Percentiles rank a stretch among this genome's conserved stretches.
These are phyloP conservation scores for Amphimallon solstitiale DNA, from an alignment of 2,888 invertebrate genomes.

Conservation along the genomic window DNA sequence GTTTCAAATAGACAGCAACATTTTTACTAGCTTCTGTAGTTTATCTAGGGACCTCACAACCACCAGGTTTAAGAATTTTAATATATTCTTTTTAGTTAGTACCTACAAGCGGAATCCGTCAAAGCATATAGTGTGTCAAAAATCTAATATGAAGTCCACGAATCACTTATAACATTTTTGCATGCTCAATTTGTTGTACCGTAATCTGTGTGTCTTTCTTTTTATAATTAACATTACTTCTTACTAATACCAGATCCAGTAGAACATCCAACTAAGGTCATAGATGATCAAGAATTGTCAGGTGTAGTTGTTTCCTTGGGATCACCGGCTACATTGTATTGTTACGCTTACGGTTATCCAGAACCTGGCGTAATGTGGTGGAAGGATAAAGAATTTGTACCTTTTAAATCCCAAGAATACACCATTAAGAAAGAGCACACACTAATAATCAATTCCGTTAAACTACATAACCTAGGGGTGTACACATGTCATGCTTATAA, in stretches of 20 bases:
- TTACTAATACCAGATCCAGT: slow-evolving; percentile 42
- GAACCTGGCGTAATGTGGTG: slow-evolving; percentile 85
- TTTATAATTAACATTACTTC: slow-evolving; percentile 12
- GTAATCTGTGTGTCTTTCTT: background rate
- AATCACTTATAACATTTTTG: too few species aligned
- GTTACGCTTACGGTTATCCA: slow-evolving; percentile 86
- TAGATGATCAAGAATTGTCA: slow-evolving; percentile 70
- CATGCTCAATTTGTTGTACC: background rate
- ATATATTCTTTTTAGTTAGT: too few species aligned
- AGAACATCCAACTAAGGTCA: slow-evolving; percentile 38
- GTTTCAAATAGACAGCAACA: too few species aligned
- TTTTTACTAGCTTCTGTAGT: too few species aligned
- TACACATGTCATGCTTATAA: slow-evolving; percentile 94
- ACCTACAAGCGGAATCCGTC: too few species aligned
- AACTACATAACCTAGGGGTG: slow-evolving; percentile 78
- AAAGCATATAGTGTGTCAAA: too few species aligned
- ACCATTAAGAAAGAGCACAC: slow-evolving; percentile 80
- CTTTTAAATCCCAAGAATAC: slow-evolving; percentile 73
- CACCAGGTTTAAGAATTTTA: too few species aligned
- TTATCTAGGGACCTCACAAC: too few species aligned
- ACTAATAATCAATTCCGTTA: slow-evolving; percentile 77
- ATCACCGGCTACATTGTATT: slow-evolving; percentile 76
- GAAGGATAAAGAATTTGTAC: slow-evolving; percentile 80
- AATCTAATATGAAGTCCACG: too few species aligned
- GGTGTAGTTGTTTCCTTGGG: slow-evolving; percentile 77